Conservation (phyloP, 2,888 invertebrate species). For the Pandemis cinnamomeana region DNA sequence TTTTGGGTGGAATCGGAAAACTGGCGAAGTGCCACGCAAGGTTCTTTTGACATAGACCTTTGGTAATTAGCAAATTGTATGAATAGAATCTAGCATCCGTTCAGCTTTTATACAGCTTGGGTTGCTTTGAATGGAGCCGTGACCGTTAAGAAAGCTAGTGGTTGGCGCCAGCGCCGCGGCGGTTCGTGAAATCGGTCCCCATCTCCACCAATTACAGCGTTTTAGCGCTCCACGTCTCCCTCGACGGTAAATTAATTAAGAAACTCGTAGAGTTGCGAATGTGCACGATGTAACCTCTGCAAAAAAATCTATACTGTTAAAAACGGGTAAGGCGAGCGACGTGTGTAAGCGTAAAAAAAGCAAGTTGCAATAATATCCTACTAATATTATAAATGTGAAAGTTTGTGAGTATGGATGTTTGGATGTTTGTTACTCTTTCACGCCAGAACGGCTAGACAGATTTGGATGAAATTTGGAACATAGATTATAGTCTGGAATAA, state of each 20-base stretch:
- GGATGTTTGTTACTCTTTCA: too few species aligned
- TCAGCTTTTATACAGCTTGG: neutral
- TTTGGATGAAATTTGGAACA: too few species aligned
- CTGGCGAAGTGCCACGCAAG: too few species aligned
- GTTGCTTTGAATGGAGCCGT: neutral
- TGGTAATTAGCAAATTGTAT: neutral
- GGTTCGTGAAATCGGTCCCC: constrained; percentile 43
- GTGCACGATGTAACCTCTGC: neutral
- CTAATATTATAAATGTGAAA: too few species aligned
- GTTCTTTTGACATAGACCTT: too few species aligned
- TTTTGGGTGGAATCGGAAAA: too few species aligned
- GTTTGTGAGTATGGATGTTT: too few species aligned
- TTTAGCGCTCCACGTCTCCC: constrained; percentile 44
- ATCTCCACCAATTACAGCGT: constrained; percentile 54
- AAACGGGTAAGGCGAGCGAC: neutral
- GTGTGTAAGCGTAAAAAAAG: neutral
- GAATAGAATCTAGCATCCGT: neutral
- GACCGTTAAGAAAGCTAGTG: constrained; percentile 33
- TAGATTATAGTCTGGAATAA: too few species aligned
- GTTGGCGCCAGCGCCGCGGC: constrained; percentile 23
- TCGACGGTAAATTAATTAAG: constrained; percentile 47
- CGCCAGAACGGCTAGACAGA: too few species aligned
- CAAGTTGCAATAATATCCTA: neutral
- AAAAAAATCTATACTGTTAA: neutral
- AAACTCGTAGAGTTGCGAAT: constrained; percentile 40